These are phyloP conservation scores for Epinephelus cyanopodus DNA, from an alignment of 2,113 vertebrate species.

Conservation along the genomic window DNA sequence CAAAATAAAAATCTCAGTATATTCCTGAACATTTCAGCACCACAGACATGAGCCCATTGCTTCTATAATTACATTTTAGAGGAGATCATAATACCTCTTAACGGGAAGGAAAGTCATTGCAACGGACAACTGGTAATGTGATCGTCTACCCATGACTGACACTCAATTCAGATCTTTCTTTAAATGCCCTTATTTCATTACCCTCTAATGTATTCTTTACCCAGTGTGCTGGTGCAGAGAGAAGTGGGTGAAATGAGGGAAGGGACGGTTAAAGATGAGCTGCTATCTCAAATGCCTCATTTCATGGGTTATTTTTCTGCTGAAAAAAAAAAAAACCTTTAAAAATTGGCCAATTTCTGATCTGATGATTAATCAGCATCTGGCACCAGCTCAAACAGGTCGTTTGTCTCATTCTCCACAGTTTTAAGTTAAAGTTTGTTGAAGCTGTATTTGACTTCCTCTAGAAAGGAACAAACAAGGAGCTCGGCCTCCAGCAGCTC, in stretches of 20 bases:
- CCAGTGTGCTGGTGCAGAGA: constrained; percentile 53
- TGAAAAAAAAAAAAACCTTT: neutral
- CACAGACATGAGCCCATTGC: constrained; percentile 52
- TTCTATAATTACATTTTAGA: constrained; percentile 57
- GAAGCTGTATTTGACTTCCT: constrained; percentile 73
- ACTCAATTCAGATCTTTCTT: constrained; percentile 69
- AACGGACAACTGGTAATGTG: constrained; percentile 67
- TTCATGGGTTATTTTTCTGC: constrained; percentile 56
- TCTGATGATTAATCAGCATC: constrained; percentile 49
- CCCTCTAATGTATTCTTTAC: constrained; percentile 62
- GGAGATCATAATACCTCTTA: constrained; percentile 58
- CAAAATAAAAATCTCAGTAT: constrained; percentile 24
- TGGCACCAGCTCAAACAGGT: constrained; percentile 20
- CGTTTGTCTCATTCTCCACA: constrained; percentile 28
- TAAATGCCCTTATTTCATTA: constrained; percentile 73
- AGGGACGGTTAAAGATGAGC: constrained; percentile 39
- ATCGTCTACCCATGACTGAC: constrained; percentile 69
- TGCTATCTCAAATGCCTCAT: constrained; percentile 56
- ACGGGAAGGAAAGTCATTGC: constrained; percentile 61
- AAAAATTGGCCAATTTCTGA: constrained; percentile 31
- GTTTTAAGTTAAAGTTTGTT: constrained; percentile 52
- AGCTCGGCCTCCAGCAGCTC: constrained; percentile 35
- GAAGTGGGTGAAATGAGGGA: constrained; percentile 37
- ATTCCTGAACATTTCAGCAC: constrained; percentile 40
- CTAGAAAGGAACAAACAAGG: constrained; percentile 57